A percentile compares a stretch with the other conserved stretches of the same genome.
Evolutionary conservation across 2,113 vertebrate species (phyloP).

Genomic region (Xiphophorus couchianus): DNA sequence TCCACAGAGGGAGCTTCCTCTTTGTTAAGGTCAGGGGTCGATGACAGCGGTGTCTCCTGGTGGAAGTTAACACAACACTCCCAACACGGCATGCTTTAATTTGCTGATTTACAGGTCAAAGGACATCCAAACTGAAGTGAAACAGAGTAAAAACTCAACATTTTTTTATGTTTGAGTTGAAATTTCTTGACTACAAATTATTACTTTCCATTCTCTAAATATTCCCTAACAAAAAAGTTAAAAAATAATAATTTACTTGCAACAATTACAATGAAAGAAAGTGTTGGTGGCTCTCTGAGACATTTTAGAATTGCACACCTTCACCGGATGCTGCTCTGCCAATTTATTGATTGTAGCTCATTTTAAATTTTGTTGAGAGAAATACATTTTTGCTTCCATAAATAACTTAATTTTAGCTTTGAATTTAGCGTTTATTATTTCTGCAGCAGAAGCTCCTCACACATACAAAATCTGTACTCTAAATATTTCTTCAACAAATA

Average conservation of each 20-base stretch:
- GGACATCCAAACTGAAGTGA: not conserved
- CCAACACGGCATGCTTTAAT: slow-evolving; percentile 12
- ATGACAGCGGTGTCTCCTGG: slow-evolving; percentile 50
- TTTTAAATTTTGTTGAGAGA: no score
- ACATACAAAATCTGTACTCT: no score
- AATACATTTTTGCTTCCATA: no score
- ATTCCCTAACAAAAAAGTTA: not conserved
- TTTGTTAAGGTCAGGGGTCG: slow-evolving; percentile 59
- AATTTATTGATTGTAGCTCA: no score
- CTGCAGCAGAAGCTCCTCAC: not conserved
- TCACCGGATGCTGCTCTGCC: no score
- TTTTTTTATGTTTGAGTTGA: not conserved
- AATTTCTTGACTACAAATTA: not conserved
- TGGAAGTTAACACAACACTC: slow-evolving; percentile 49
- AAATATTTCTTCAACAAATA: not conserved
- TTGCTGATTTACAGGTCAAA: slow-evolving; percentile 10
- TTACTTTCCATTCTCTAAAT: not conserved
- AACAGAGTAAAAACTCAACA: not conserved
- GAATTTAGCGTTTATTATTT: not conserved
- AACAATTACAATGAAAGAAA: not conserved
- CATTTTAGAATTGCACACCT: no score
- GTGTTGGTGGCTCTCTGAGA: no score
- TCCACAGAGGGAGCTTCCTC: slow-evolving; percentile 50
- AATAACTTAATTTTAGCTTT: no score
- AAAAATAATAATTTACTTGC: no score